Conservation (phyloP, 2,888 invertebrate genomes). For the Dryococelus australis region DNA sequence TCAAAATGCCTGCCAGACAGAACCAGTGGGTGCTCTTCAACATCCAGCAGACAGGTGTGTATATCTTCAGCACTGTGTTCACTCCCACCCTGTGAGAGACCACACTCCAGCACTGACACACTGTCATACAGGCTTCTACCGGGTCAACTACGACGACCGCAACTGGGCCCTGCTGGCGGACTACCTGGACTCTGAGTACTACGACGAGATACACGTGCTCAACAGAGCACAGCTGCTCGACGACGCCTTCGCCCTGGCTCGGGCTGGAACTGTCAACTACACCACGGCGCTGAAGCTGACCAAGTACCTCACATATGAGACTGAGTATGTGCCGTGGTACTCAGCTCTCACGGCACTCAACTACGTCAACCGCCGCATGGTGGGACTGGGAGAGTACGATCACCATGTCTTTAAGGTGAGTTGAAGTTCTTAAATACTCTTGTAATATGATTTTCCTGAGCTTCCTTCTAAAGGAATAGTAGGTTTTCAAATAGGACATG, state of each 20-base stretch:
- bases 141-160: constrained; percentile 67
- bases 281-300: constrained; percentile 68
- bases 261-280: constrained; percentile 66
- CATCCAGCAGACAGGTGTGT: constrained; percentile 73
- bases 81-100: too few relatives aligned
- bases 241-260: constrained; percentile 73
- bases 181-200: constrained; percentile 56
- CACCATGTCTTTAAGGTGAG: constrained; percentile 30
- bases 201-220: constrained; percentile 63
- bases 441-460: too few relatives aligned
- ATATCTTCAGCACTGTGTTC: neutral
- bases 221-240: constrained; percentile 76
- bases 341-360: constrained; percentile 61
- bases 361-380: constrained; percentile 51
- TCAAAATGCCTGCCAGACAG: constrained; percentile 57
- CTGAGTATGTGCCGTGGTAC: constrained; percentile 74
- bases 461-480: too few relatives aligned
- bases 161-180: constrained; percentile 66
- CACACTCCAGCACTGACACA: constrained; percentile 47
- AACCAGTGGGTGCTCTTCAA: constrained; percentile 77
- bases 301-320: constrained; percentile 68
- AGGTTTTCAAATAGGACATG: too few relatives aligned
- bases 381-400: neutral
- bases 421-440: too few relatives aligned
- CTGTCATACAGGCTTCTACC: constrained; percentile 61